phyloP scores from a whole-genome alignment of 23 tunicate genomes.

The Aplidium turbinatum region DNA sequence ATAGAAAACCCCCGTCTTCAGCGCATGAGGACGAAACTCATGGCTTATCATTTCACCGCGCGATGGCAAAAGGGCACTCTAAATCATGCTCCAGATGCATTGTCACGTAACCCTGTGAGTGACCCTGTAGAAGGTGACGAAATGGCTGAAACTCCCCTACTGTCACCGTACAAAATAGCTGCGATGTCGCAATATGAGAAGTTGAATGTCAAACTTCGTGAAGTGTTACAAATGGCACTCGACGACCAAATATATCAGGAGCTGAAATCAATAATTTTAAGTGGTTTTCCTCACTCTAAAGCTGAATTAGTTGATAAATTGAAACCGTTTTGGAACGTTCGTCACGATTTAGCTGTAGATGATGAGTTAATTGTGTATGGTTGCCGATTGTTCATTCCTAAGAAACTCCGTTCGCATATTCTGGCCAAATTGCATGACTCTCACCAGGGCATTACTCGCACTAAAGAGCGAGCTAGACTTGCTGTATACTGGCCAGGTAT shows the following conservation, averaged over 20 bases:
- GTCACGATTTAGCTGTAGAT: slow-evolving; percentile 9
- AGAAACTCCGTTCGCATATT: background rate
- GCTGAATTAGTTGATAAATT: background rate
- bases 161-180: background rate
- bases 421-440: background rate
- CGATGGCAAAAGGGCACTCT: slow-evolving; percentile 10
- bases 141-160: background rate
- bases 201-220: background rate
- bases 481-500: slow-evolving; percentile 10
- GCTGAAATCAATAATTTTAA: background rate
- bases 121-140: slow-evolving; percentile 2
- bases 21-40: slow-evolving; percentile 5
- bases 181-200: background rate
- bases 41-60: background rate
- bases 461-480: slow-evolving; percentile 16
- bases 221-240: background rate
- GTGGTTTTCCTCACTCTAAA: slow-evolving; percentile 7
- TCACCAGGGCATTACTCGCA: background rate
- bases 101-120: slow-evolving; percentile 1
- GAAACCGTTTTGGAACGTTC: slow-evolving; percentile 11
- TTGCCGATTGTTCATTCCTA: background rate
- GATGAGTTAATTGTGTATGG: slow-evolving; percentile 10
- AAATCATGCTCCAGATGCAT: slow-evolving; percentile 3
- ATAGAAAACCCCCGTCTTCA: slow-evolving; percentile 13
- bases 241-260: background rate